Evolutionary conservation across 2,888 invertebrate species (phyloP).

Genomic region (Eupelmus urozonus): DNA sequence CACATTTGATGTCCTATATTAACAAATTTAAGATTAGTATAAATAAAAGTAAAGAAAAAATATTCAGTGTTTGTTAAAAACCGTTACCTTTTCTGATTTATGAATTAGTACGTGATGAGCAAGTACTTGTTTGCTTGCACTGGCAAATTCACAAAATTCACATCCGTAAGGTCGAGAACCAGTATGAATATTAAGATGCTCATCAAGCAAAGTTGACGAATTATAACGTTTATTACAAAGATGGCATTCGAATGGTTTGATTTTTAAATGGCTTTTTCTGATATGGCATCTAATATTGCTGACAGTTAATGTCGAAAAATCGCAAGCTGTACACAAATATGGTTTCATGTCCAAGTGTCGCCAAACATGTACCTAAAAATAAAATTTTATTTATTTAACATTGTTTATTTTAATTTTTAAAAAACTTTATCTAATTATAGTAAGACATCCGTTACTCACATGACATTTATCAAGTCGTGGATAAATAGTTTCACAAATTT

Average conservation of each 20-base stretch:
- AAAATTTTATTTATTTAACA: constrained; percentile 14
- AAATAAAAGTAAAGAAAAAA: constrained; percentile 9
- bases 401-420: constrained; percentile 5
- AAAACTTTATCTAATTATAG: neutral
- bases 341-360: constrained; percentile 71
- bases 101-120: constrained; percentile 68
- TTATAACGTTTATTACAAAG: constrained; percentile 68
- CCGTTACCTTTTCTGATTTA: constrained; percentile 67
- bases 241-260: constrained; percentile 70
- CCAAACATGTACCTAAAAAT: constrained; percentile 69
- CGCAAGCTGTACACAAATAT: constrained; percentile 68
- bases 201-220: constrained; percentile 67
- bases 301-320: constrained; percentile 70
- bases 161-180: constrained; percentile 68
- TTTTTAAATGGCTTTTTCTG: constrained; percentile 71
- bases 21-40: constrained; percentile 16
- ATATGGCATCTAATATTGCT: constrained; percentile 71
- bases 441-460: constrained; percentile 51
- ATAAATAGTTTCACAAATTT: constrained; percentile 66
- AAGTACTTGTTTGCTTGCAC: constrained; percentile 69
- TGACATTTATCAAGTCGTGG: constrained; percentile 70
- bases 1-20: constrained; percentile 68
- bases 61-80: constrained; percentile 45
- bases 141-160: constrained; percentile 66
- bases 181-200: constrained; percentile 71